Conservation (phyloP, 2,797 vertebrate species). For the Danio jaintianensis region DNA sequence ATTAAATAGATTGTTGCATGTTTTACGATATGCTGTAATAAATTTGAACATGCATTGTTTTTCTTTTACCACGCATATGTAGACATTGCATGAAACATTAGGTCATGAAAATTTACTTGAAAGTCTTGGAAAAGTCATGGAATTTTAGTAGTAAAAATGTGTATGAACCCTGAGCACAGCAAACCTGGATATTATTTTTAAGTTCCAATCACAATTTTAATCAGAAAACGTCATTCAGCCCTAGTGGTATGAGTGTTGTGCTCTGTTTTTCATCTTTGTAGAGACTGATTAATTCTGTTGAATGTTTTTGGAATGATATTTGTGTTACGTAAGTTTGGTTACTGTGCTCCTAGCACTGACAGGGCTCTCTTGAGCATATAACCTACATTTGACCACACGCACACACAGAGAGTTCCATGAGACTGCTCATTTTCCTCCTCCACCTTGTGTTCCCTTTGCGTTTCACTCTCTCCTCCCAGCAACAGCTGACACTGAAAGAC, state of each 20-base stretch:
- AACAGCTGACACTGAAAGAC: conserved; percentile 64
- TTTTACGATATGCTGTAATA: no score
- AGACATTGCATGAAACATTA: no score
- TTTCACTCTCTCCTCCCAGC: conserved; percentile 25
- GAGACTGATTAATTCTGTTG: not conserved
- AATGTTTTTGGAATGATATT: not conserved
- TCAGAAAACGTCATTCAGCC: not conserved
- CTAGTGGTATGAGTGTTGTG: not conserved
- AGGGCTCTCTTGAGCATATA: conserved; percentile 13
- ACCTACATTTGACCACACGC: conserved; percentile 11
- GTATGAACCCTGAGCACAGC: no score
- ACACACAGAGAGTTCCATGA: conserved; percentile 8
- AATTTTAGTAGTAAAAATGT: no score
- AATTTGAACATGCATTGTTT: no score
- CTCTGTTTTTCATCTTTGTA: not conserved
- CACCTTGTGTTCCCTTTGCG: not conserved
- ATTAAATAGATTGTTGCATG: no score
- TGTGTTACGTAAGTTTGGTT: not conserved
- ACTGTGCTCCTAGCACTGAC: not conserved
- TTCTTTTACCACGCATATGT: no score
- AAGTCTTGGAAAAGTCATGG: no score
- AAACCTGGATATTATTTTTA: not conserved
- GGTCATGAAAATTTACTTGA: no score
- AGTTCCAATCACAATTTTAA: not conserved
- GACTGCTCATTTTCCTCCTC: conserved; percentile 12